Evolutionary conservation across 2,888 invertebrate genomes (phyloP).

Genomic region (Erpobdella octoculata): DNA sequence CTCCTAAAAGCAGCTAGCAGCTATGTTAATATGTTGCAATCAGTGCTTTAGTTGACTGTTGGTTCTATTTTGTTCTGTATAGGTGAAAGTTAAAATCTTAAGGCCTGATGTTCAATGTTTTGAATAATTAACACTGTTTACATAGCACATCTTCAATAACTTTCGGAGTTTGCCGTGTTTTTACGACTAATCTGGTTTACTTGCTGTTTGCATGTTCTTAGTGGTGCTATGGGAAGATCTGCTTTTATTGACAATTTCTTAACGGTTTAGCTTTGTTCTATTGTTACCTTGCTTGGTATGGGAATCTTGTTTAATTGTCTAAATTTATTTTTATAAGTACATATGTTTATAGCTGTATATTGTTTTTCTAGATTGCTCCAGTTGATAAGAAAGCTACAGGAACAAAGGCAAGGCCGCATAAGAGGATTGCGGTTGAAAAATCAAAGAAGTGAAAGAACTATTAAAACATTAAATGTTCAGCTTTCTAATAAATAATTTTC

Average conservation of each 20-base stretch:
- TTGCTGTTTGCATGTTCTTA: too few relatives aligned
- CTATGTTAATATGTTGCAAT: background rate
- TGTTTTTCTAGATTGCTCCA: slow-evolving; percentile 33
- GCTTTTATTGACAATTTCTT: background rate
- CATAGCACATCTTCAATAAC: too few relatives aligned
- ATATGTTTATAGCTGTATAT: background rate
- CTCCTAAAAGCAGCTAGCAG: background rate
- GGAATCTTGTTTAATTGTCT: background rate
- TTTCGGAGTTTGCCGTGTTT: too few relatives aligned
- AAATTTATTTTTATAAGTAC: background rate
- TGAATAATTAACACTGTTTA: too few relatives aligned
- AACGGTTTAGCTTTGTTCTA: background rate
- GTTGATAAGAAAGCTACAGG: slow-evolving; percentile 31
- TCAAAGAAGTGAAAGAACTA: slow-evolving; percentile 17
- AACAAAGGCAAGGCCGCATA: slow-evolving; percentile 33
- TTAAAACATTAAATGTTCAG: background rate
- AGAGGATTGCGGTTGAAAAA: slow-evolving; percentile 26
- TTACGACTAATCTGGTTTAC: too few relatives aligned
- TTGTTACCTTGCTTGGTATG: background rate
- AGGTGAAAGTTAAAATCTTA: too few relatives aligned
- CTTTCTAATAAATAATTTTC: too few relatives aligned
- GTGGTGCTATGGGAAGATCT: background rate
- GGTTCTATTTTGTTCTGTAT: too few relatives aligned
- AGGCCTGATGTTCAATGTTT: too few relatives aligned
- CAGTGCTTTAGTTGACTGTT: background rate